phyloP scores from a whole-genome alignment of 2,113 vertebrate species.

The Haemorhous mexicanus region DNA sequence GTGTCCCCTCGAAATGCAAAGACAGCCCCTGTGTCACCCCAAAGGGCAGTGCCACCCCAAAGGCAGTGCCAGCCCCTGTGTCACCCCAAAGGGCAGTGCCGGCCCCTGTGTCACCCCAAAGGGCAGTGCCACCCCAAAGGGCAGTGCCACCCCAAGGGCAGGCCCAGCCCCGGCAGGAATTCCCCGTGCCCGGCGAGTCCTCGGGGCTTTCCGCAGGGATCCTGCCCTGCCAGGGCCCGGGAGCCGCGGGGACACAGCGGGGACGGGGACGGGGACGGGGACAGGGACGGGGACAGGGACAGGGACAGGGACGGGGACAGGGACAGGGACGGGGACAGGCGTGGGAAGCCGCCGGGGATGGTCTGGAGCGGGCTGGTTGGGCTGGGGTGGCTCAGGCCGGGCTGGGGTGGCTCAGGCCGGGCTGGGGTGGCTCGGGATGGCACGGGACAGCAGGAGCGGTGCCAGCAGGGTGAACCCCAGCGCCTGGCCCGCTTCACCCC shows the following conservation, averaged over 20 bases:
- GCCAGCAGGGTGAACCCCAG: background rate
- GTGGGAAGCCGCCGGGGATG: background rate
- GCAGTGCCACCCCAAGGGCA: background rate
- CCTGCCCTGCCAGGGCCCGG: background rate
- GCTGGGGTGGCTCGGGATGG: background rate
- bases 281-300: background rate
- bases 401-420: background rate
- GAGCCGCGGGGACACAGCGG: rapidly evolving
- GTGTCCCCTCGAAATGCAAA: rapidly evolving
- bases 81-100: too few relatives aligned
- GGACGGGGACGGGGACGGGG: background rate
- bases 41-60: too few relatives aligned
- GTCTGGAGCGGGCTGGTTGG: background rate
- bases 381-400: too few relatives aligned
- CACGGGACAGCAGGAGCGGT: background rate
- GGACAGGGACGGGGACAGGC: rapidly evolving
- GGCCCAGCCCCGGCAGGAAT: background rate
- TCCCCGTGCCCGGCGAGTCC: background rate
- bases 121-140: background rate
- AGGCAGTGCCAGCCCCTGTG: too few relatives aligned
- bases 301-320: background rate
- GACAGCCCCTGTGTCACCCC: too few relatives aligned
- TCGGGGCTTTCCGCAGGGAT: background rate
- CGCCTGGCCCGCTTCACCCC: too few relatives aligned
- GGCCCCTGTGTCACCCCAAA: too few relatives aligned